Conservation (phyloP, 2,797 vertebrate species). For the Eidolon dupreanum region DNA sequence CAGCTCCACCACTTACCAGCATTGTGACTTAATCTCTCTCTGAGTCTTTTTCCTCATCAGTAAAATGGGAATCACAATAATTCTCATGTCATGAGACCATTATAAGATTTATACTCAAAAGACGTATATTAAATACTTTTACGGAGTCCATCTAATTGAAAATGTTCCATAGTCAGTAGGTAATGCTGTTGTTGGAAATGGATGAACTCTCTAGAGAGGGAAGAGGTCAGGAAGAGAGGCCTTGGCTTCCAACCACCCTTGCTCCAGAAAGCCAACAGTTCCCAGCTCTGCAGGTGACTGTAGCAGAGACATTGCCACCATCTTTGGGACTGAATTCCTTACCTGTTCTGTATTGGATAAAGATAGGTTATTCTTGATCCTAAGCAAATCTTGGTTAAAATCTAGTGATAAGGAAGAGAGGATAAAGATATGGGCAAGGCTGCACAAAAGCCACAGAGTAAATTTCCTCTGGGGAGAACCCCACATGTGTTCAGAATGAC, state of each 20-base stretch:
- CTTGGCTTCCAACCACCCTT: background rate
- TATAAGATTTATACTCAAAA: constrained; percentile 22
- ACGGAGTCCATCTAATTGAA: background rate
- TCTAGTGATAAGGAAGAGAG: background rate
- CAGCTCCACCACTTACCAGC: background rate
- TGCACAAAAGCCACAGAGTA: background rate
- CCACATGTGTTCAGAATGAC: background rate
- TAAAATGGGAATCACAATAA: background rate
- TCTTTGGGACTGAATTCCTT: background rate
- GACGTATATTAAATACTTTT: background rate
- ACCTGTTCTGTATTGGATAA: background rate
- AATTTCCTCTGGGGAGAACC: background rate
- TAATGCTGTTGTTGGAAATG: background rate
- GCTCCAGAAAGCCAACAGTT: background rate
- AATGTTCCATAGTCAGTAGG: background rate
- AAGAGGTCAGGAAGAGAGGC: background rate
- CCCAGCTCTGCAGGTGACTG: background rate
- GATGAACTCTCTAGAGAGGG: background rate
- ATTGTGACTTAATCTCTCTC: constrained; percentile 2
- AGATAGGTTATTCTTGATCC: background rate
- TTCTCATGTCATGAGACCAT: background rate
- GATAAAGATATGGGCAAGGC: background rate
- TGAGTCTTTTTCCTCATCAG: background rate
- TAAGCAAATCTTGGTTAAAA: constrained; percentile 1
- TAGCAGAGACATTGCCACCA: background rate